phyloP scores from a whole-genome alignment of 1,140 invertebrate genomes.

The Popillia japonica region DNA sequence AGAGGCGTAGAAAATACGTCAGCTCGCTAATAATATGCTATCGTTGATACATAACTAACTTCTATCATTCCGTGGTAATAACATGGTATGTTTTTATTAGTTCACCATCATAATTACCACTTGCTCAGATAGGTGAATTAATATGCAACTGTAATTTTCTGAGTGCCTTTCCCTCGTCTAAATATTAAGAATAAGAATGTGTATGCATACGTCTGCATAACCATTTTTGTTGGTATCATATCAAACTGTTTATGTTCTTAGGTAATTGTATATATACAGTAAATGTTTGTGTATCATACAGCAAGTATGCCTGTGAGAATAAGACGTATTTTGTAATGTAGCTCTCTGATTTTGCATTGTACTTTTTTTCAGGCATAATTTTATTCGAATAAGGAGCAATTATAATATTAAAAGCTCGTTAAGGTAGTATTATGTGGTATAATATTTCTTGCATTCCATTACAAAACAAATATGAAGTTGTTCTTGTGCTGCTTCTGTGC shows the following conservation, averaged over 20 bases:
- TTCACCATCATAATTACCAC: background rate
- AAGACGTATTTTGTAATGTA: background rate
- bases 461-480: background rate
- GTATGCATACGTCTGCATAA: background rate
- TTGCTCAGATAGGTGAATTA: constrained; percentile 13
- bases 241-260: background rate
- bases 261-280: too few species aligned
- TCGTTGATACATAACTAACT: background rate
- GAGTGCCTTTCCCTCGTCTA: constrained; percentile 8
- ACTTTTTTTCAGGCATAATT: background rate
- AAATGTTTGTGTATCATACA: too few species aligned
- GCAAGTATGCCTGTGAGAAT: background rate
- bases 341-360: constrained; percentile 3
- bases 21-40: background rate
- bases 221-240: background rate
- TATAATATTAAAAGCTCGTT: constrained; percentile 32
- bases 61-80: background rate
- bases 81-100: constrained; percentile 16
- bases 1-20: constrained; percentile 1
- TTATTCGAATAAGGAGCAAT: constrained; percentile 3
- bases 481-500: too few species aligned
- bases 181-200: background rate
- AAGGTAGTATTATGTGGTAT: background rate
- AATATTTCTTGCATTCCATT: constrained; percentile 4
- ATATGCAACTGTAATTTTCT: constrained; percentile 16